Evolutionary conservation across 2,888 invertebrate genomes (phyloP).

Genomic region (Agrotis puta): DNA sequence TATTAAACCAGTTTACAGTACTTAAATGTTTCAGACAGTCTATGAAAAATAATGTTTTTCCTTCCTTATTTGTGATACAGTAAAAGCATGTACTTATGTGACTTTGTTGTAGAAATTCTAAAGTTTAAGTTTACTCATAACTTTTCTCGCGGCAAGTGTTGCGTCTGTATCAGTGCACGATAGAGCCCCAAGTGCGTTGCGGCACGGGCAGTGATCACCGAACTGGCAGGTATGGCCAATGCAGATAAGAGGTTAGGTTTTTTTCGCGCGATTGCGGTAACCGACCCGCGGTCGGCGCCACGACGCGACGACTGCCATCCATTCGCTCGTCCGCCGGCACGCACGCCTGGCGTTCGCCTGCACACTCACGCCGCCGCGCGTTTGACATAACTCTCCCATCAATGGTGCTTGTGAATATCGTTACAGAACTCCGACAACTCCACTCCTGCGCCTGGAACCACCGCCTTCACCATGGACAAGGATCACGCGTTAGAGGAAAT

Average conservation of each 20-base stretch:
- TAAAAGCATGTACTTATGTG: not conserved
- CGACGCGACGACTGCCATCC: conserved; percentile 77
- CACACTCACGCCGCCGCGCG: conserved; percentile 73
- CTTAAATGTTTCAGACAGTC: not conserved
- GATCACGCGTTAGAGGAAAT: conserved; percentile 92
- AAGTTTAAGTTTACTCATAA: not conserved
- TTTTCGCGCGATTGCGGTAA: conserved; percentile 85
- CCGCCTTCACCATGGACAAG: conserved; percentile 89
- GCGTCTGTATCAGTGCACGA: conserved; percentile 17
- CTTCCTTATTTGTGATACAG: conserved; percentile 2
- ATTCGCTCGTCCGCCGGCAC: conserved; percentile 87
- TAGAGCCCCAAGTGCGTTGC: conserved; percentile 19
- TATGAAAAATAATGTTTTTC: conserved; percentile 14
- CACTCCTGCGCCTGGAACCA: conserved; percentile 58
- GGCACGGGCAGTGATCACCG: conserved; percentile 47
- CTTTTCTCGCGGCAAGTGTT: conserved; percentile 6
- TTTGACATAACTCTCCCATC: conserved; percentile 69
- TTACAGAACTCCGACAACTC: conserved; percentile 75
- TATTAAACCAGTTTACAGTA: too few species aligned
- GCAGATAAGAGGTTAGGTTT: conserved; percentile 86
- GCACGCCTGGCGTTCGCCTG: conserved; percentile 80
- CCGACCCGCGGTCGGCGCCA: conserved; percentile 78
- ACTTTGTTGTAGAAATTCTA: not conserved
- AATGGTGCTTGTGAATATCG: conserved; percentile 84
- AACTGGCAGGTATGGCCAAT: conserved; percentile 74